Conservation (phyloP, 2,888 invertebrate genomes). For the Zele albiditarsus region DNA sequence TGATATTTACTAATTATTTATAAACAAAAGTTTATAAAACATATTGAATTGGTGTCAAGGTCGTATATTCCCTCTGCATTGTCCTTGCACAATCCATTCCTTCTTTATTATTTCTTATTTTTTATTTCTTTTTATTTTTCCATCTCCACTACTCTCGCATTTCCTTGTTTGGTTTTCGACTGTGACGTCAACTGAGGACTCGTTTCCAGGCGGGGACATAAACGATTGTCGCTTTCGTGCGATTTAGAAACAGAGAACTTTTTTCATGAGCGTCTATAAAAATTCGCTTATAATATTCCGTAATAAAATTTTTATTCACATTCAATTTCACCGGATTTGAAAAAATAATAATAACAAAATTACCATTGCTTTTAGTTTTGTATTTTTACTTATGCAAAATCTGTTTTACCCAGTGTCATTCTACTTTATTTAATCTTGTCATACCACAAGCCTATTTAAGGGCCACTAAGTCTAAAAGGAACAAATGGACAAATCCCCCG, state of each 20-base stretch:
- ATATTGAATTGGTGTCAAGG: conserved; percentile 54
- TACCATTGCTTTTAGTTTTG: neutral
- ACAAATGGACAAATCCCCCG: conserved; percentile 9
- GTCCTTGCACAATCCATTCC: conserved; percentile 18
- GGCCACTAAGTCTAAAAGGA: conserved; percentile 22
- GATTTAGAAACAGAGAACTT: neutral
- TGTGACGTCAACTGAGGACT: conserved; percentile 57
- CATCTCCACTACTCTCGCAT: conserved; percentile 43
- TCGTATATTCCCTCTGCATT: conserved; percentile 30
- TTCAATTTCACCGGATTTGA: too few species aligned
- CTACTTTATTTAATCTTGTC: neutral
- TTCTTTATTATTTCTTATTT: conserved; percentile 36
- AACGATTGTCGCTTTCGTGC: conserved; percentile 1
- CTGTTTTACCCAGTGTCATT: neutral
- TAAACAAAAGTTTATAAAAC: conserved; percentile 1
- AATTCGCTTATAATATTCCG: neutral
- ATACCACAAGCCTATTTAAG: conserved; percentile 22
- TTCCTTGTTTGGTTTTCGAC: conserved; percentile 61
- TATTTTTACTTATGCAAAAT: conserved; percentile 1
- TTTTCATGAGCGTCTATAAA: neutral
- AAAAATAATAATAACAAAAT: too few species aligned
- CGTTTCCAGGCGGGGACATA: conserved; percentile 21
- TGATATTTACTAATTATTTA: neutral
- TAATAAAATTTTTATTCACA: too few species aligned
- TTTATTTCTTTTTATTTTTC: conserved; percentile 17